Percentiles rank a stretch among this genome's conserved stretches.
phyloP scores from a whole-genome alignment of 1,140 invertebrate species.

The Eriocheir sinensis region DNA sequence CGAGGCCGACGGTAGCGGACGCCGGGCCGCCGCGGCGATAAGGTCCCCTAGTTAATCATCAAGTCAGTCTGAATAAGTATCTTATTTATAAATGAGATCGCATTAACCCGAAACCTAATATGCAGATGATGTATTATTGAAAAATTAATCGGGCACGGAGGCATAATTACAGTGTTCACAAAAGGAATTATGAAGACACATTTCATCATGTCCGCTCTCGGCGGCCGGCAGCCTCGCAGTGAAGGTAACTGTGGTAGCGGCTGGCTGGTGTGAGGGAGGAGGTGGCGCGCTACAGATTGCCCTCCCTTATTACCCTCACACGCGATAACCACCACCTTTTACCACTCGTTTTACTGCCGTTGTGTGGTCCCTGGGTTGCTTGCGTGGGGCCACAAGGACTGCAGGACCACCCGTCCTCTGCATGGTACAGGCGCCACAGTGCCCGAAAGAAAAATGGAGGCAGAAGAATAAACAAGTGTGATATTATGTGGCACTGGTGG shows the following conservation, averaged over 20 bases:
- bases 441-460: conserved; percentile 23
- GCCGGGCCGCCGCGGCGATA: not conserved
- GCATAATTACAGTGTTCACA: conserved; percentile 63
- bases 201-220: conserved; percentile 60
- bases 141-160: conserved; percentile 53
- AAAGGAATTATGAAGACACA: conserved; percentile 50
- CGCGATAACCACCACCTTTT: conserved; percentile 68
- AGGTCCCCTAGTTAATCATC: conserved; percentile 17
- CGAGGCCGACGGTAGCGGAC: conserved; percentile 7
- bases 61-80: conserved; percentile 63
- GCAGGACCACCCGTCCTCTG: not conserved
- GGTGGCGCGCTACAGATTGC: conserved; percentile 74
- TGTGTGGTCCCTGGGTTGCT: not conserved
- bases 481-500: conserved; percentile 73
- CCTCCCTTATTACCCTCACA: conserved; percentile 64
- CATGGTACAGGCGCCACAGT: conserved; percentile 31
- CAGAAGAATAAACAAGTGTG: conserved; percentile 32
- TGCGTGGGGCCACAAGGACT: not conserved
- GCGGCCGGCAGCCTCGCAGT: conserved; percentile 66
- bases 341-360: not conserved
- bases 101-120: conserved; percentile 61
- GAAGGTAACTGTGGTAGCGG: conserved; percentile 74
- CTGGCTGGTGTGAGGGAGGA: conserved; percentile 73
- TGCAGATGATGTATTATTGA: conserved; percentile 65
- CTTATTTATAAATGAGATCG: conserved; percentile 61